phyloP scores from a whole-genome alignment of 2,113 vertebrate genomes.

The Otolemur garnettii region DNA sequence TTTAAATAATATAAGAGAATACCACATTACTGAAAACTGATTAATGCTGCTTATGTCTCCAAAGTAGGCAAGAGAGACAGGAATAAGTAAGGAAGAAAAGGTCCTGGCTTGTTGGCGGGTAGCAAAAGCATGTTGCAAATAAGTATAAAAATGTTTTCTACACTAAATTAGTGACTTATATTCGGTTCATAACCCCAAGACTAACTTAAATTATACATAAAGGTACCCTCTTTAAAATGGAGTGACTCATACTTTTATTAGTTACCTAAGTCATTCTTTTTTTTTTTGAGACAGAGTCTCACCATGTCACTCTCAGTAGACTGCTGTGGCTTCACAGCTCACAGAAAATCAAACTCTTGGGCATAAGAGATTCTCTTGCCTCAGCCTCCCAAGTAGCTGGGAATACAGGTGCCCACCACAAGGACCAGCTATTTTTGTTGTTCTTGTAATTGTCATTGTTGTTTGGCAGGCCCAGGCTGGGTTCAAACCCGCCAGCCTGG shows the following conservation, averaged over 20 bases:
- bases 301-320: too few relatives aligned
- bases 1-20: constrained; percentile 24
- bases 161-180: constrained; percentile 37
- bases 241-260: background rate
- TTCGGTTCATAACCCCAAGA: constrained; percentile 48
- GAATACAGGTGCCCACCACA: too few relatives aligned
- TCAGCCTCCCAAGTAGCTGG: too few relatives aligned
- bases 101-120: background rate
- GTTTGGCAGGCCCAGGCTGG: too few relatives aligned
- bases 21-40: background rate
- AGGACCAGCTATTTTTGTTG: too few relatives aligned
- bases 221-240: background rate
- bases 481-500: too few relatives aligned
- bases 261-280: background rate
- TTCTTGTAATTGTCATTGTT: too few relatives aligned
- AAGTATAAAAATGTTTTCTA: background rate
- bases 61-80: background rate
- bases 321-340: too few relatives aligned
- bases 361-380: too few relatives aligned
- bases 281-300: too few relatives aligned
- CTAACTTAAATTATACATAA: background rate
- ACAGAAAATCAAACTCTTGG: too few relatives aligned
- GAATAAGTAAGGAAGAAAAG: background rate
- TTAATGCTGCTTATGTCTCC: background rate
- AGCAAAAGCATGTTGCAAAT: background rate